Conservation (phyloP, 2,888 invertebrate genomes). For the Athalia cordata region DNA sequence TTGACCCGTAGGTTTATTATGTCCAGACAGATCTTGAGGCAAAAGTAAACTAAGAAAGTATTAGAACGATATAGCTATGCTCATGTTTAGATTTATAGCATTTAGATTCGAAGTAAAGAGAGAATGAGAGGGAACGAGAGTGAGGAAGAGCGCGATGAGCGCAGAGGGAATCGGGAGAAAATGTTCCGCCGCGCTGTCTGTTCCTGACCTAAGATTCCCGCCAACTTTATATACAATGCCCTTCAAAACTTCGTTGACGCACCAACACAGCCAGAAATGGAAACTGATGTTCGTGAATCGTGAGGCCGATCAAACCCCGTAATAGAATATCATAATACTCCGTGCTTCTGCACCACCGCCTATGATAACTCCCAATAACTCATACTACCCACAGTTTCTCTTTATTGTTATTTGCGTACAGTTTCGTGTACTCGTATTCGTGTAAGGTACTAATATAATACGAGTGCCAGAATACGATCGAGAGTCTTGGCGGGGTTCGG, state of each 20-base stretch:
- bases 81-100: too few species aligned
- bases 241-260: constrained; percentile 23
- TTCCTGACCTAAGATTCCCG: constrained; percentile 29
- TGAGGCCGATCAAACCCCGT: not conserved
- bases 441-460: too few species aligned
- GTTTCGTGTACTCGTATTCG: too few species aligned
- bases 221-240: constrained; percentile 31
- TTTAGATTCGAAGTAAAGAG: not conserved
- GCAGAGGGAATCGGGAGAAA: not conserved
- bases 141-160: not conserved
- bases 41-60: too few species aligned
- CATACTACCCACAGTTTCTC: too few species aligned
- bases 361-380: too few species aligned
- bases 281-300: not conserved
- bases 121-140: not conserved
- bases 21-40: too few species aligned
- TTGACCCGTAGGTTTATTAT: too few species aligned
- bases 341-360: too few species aligned
- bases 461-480: not conserved
- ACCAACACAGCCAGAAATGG: not conserved
- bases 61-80: too few species aligned
- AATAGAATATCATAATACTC: too few species aligned
- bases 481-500: constrained; percentile 2
- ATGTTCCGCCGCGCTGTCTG: constrained; percentile 10
- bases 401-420: too few species aligned